Base-by-base conservation (phyloP, 2,113 vertebrate species). In the Ochotona curzoniae region DNA sequence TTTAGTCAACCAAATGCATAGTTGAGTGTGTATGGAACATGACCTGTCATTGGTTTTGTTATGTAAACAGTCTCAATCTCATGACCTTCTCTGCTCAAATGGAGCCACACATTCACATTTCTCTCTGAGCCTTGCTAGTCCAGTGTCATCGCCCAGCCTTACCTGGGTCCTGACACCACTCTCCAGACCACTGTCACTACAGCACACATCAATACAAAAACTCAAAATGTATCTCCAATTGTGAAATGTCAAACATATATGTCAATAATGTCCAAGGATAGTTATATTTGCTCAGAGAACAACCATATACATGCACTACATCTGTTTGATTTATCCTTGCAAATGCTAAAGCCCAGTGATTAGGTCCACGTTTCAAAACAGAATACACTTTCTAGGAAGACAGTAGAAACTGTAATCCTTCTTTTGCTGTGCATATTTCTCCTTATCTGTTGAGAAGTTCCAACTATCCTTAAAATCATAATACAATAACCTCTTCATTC, bases 271-370 rank as follows among this genome's bases (percentile, higher is more conserved):
- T 44, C 38, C 38, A 44, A 44, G 38, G 38, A 44, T 44, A 44
- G 38, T 6, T 44, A 44, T 44, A 44, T 44, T 44, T 44, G 38
- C 38, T 44, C 38, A 44, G 38, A 44, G 38, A 44, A 44, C 38
- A 44, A 44, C 38, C 38, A 44, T 44, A 44, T 6, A 44, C 38
- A 44, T 44, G 38, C 38, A 44, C 38, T 6, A 66, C 21, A 49
- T 51, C 30, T 44, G 18, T 64, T 84, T 74, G 75, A 85, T 11
- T 30, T 35, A 81, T 54, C 81, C 83, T 84, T 90, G 11, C 28
- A 92, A 70, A 66, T 87, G 44, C 64, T 91, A 74, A 91, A 76
- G 76, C 26, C 85, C 79, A 49, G 15, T 85, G 83, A 64, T 30
- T 67, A 2, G 63, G 21, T 69, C 15, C 64, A 23, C 4, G 47